A percentile compares a stretch with the other conserved stretches of the same genome.
These are phyloP conservation scores for Spinus pinus DNA, from an alignment of 2,797 vertebrate genomes.

Conservation along the genomic window DNA sequence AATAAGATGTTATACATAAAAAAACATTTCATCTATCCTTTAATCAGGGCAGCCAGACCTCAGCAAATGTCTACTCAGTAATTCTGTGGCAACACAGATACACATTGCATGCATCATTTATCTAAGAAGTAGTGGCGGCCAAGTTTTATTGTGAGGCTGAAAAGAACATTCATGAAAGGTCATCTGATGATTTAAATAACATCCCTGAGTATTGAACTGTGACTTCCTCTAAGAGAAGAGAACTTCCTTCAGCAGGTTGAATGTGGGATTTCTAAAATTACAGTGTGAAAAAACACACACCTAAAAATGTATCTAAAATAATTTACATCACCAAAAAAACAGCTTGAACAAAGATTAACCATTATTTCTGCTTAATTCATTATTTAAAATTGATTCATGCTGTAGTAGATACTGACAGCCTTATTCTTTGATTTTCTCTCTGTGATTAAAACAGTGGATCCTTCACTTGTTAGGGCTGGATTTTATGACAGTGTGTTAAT, in stretches of 20 bases:
- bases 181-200: not conserved
- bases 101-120: not conserved
- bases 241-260: not conserved
- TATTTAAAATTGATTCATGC: not conserved
- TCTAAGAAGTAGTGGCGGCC: not conserved
- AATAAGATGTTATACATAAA: not conserved
- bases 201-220: not conserved
- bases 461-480: not conserved
- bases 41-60: not conserved
- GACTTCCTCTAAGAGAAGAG: not conserved
- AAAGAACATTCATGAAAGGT: not conserved
- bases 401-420: not conserved
- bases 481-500: slow-evolving; percentile 11
- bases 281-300: not conserved
- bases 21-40: not conserved
- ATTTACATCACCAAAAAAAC: not conserved
- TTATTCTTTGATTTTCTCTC: not conserved
- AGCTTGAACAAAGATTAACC: not conserved
- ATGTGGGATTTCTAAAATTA: not conserved
- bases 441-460: not conserved
- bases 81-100: not conserved
- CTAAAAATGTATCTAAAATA: not conserved
- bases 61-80: not conserved
- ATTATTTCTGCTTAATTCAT: not conserved
- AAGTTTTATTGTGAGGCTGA: not conserved